These are phyloP conservation scores for Nothocercus nigrocapillus DNA, from an alignment of 2,113 vertebrate species.

Conservation along the genomic window DNA sequence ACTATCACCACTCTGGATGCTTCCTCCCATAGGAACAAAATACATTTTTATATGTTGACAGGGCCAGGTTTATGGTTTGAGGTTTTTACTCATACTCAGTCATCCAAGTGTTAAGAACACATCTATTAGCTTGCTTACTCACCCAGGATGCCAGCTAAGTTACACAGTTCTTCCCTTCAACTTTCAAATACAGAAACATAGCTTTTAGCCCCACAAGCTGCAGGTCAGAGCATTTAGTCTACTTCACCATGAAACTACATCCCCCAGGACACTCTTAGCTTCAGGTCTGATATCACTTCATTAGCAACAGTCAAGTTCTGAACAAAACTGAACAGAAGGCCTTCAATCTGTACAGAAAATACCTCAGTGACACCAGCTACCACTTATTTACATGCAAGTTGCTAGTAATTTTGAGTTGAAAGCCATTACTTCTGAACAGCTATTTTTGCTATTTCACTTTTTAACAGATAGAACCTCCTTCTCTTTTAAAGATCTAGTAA, in stretches of 20 bases:
- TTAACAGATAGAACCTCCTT: background rate
- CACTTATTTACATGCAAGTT: background rate
- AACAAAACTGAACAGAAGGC: background rate
- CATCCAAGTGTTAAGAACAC: background rate
- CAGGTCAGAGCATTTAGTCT: background rate
- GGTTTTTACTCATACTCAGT: background rate
- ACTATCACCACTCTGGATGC: background rate
- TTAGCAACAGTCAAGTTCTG: background rate
- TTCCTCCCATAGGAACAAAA: background rate
- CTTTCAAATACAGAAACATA: background rate
- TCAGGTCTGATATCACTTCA: background rate
- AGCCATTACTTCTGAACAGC: background rate
- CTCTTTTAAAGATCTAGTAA: background rate
- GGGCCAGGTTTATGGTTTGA: constrained; percentile 2
- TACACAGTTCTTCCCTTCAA: background rate
- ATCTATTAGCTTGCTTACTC: background rate
- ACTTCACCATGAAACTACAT: background rate
- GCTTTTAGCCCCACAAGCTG: background rate
- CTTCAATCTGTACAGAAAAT: background rate
- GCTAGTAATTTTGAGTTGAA: background rate
- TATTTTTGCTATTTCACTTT: background rate
- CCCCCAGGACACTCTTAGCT: background rate
- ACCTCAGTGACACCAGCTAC: background rate
- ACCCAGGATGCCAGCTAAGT: constrained; percentile 10
- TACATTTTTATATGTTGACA: background rate